phyloP scores from a whole-genome alignment of 2,888 invertebrate species.

The Ophion ventricosus region DNA sequence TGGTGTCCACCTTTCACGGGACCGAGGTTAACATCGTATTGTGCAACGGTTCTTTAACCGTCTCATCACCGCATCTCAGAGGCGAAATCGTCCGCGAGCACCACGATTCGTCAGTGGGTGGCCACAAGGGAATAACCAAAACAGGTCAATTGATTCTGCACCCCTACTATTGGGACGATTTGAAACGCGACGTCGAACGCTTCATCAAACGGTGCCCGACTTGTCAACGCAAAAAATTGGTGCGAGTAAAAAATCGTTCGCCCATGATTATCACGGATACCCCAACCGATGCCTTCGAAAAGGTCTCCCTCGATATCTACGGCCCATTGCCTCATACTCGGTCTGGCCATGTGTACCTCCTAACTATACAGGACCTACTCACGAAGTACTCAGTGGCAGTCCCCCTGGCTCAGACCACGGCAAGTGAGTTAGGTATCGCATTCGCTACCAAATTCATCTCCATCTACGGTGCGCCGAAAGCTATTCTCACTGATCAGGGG shows the following conservation, averaged over 20 bases:
- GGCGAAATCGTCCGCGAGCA: not conserved
- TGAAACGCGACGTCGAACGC: constrained; percentile 54
- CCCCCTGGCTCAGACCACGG: not conserved
- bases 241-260: constrained; percentile 20
- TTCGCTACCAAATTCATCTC: constrained; percentile 15
- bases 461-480: constrained; percentile 11
- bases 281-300: not conserved
- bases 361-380: not conserved
- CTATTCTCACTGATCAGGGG: constrained; percentile 15
- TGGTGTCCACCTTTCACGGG: too few species aligned
- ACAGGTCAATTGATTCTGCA: not conserved
- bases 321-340: constrained; percentile 16
- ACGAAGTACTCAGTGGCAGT: constrained; percentile 22
- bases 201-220: constrained; percentile 55
- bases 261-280: constrained; percentile 36
- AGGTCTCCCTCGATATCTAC: constrained; percentile 12
- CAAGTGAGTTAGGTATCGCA: constrained; percentile 2
- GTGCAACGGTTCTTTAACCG: not conserved
- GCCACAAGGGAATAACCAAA: constrained; percentile 10
- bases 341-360: not conserved
- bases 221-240: constrained; percentile 62
- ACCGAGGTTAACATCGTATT: not conserved
- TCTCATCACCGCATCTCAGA: not conserved
- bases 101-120: not conserved
- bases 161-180: constrained; percentile 57